These are phyloP conservation scores for Gerris lacustris DNA, from an alignment of 2,888 invertebrate genomes.

Conservation along the genomic window DNA sequence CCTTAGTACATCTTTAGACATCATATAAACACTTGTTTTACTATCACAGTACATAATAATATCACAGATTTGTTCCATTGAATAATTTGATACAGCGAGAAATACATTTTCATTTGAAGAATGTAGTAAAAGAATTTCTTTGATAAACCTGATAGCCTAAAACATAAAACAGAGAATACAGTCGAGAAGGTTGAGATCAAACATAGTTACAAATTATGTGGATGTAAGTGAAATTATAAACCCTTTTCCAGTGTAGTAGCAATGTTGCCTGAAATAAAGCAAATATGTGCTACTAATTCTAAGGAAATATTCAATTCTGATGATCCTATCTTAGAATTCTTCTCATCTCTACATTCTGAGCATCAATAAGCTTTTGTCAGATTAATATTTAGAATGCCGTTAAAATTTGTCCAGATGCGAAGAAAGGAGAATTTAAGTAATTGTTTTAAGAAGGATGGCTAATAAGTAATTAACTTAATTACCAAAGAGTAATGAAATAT, in stretches of 20 bases:
- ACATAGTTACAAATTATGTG: background rate
- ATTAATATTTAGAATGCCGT: no score
- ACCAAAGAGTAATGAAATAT: no score
- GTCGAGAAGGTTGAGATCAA: background rate
- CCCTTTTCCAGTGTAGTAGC: background rate
- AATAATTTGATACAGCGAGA: slow-evolving; percentile 27
- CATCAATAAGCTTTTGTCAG: no score
- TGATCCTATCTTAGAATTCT: no score
- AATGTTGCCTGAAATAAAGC: background rate
- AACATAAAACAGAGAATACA: slow-evolving; percentile 19
- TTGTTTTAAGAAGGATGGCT: no score
- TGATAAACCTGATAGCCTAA: slow-evolving; percentile 33
- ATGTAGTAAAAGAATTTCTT: slow-evolving; percentile 27
- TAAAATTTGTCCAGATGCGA: background rate
- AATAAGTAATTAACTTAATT: background rate
- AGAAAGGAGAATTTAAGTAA: background rate
- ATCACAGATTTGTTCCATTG: slow-evolving; percentile 32
- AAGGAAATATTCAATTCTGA: no score
- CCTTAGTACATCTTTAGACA: slow-evolving; percentile 29
- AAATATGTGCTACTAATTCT: no score
- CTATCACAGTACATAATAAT: slow-evolving; percentile 34
- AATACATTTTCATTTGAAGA: slow-evolving; percentile 25
- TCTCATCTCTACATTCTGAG: no score
- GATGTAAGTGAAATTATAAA: no score
- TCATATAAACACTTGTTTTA: slow-evolving; percentile 28